A percentile compares a stretch with the other conserved stretches of the same genome.
Evolutionary conservation across 2,113 vertebrate species (phyloP).

Genomic region (Pterocles orientalis): DNA sequence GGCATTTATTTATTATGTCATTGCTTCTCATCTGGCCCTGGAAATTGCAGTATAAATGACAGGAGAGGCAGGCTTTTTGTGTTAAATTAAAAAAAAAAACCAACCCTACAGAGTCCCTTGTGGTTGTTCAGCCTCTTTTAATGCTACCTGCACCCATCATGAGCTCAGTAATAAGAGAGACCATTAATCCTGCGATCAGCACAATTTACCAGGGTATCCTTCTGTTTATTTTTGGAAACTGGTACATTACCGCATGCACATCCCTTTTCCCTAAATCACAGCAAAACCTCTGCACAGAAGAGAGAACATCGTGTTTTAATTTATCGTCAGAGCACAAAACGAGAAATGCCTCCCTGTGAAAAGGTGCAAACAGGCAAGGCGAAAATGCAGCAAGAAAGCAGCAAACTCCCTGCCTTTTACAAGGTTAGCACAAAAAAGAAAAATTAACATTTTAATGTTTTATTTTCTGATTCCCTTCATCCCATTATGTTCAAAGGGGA

Average conservation of each 20-base stretch:
- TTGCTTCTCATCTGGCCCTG: background rate
- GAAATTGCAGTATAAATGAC: background rate
- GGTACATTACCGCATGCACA: background rate
- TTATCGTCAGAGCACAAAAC: background rate
- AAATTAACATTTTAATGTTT: background rate
- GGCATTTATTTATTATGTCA: background rate
- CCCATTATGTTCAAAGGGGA: background rate
- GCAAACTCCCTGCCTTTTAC: background rate
- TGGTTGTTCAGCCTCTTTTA: background rate
- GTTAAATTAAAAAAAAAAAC: background rate
- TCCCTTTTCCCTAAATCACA: background rate
- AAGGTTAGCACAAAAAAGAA: background rate
- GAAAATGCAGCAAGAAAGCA: background rate
- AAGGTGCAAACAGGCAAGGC: background rate
- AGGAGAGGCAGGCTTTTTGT: background rate
- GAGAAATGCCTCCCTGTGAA: background rate
- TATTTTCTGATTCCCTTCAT: background rate
- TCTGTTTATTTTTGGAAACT: conserved; percentile 15
- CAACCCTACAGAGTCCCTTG: background rate
- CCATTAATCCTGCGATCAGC: background rate
- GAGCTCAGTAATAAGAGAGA: background rate
- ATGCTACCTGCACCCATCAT: background rate
- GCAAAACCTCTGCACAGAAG: background rate
- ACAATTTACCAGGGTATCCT: background rate
- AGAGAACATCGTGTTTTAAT: background rate